Percentiles rank a stretch among this genome's conserved stretches.
phyloP scores from a whole-genome alignment of 2,113 vertebrate species.

The Dasyprocta punctata region DNA sequence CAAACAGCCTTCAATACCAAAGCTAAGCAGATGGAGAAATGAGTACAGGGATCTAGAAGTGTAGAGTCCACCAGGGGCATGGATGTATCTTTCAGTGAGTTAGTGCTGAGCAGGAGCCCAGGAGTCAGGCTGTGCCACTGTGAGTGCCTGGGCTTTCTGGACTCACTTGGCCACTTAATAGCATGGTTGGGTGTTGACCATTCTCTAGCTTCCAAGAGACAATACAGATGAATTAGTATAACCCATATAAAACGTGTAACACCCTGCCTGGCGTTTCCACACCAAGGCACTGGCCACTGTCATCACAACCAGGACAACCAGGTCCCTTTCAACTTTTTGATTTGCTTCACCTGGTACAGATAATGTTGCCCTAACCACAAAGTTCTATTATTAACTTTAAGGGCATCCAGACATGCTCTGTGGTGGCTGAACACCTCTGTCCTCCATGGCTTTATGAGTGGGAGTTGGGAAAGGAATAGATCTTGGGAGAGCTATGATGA shows the following conservation, averaged over 20 bases:
- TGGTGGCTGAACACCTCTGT: not conserved
- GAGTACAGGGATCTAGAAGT: not conserved
- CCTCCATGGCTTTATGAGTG: not conserved
- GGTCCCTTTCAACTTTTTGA: accelerated
- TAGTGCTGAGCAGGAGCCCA: not conserved
- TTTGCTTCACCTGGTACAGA: not conserved
- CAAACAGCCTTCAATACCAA: not conserved
- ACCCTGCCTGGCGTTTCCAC: accelerated
- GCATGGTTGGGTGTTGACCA: not conserved
- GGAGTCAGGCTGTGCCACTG: not conserved
- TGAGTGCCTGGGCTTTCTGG: not conserved
- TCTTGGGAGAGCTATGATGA: not conserved
- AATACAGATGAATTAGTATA: not conserved
- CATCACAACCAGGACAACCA: not conserved
- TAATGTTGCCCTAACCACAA: not conserved
- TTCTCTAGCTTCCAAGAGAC: not conserved
- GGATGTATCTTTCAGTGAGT: not conserved
- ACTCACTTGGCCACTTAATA: not conserved
- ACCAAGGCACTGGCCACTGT: not conserved
- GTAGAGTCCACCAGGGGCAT: accelerated
- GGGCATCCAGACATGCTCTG: not conserved
- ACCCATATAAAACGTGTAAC: not conserved
- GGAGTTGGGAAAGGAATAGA: not conserved
- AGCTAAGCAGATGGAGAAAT: not conserved
- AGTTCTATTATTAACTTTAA: not conserved